phyloP scores from a whole-genome alignment of 2,113 vertebrate species.

The Epinephelus lanceolatus region DNA sequence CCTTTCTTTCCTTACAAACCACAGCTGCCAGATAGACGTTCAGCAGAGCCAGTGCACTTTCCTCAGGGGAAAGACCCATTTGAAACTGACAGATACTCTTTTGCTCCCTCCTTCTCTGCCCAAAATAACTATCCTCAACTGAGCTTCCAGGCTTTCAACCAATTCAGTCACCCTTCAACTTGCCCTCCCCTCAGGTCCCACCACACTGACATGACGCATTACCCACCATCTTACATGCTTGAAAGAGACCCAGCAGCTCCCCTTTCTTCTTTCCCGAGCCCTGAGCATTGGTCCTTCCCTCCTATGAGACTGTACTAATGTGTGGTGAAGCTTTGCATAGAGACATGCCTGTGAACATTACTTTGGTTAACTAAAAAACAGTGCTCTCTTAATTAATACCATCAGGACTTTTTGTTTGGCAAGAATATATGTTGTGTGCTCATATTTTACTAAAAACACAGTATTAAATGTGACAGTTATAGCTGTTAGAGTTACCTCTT shows the following conservation, averaged over 20 bases:
- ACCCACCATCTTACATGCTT: slow-evolving; percentile 73
- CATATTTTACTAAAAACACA: slow-evolving; percentile 24
- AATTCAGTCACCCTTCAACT: slow-evolving; percentile 33
- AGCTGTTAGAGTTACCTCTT: background rate
- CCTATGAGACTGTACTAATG: slow-evolving; percentile 87
- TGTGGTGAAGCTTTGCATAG: slow-evolving; percentile 6
- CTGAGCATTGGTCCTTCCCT: slow-evolving; percentile 86
- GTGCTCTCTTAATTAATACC: background rate
- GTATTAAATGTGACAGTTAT: slow-evolving; percentile 18
- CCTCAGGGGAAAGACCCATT: slow-evolving; percentile 35
- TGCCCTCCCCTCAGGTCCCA: slow-evolving; percentile 38
- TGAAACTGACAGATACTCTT: slow-evolving; percentile 36
- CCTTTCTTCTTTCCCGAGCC: slow-evolving; percentile 70
- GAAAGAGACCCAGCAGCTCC: slow-evolving; percentile 66
- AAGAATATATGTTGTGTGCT: slow-evolving; percentile 1
- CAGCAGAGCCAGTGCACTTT: slow-evolving; percentile 27
- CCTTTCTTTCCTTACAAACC: slow-evolving; percentile 29
- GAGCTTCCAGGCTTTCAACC: slow-evolving; percentile 60
- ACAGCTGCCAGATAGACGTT: slow-evolving; percentile 13
- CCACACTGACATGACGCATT: slow-evolving; percentile 70
- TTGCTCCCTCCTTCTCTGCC: slow-evolving; percentile 14
- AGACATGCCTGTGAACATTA: background rate
- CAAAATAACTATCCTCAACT: slow-evolving; percentile 24
- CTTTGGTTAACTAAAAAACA: background rate
- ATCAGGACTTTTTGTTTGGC: slow-evolving; percentile 23